Percentiles rank a stretch among this genome's conserved stretches.
Conservation (phyloP, 23 tunicate species). For the Phallusia fumigata region DNA sequence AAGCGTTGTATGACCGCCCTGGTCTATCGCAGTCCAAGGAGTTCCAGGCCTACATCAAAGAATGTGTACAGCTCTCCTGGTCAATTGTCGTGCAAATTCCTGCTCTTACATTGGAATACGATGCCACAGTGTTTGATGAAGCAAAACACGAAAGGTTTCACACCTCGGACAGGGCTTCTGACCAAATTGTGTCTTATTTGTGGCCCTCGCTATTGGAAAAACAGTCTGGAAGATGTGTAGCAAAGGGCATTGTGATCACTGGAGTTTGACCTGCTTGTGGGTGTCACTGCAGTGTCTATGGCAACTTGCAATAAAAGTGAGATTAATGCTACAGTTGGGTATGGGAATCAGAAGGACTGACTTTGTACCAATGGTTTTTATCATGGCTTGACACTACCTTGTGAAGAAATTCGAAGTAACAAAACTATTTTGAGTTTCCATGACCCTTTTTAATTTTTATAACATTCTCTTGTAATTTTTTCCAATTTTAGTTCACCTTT, state of each 20-base stretch:
- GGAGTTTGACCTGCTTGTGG: conserved; percentile 28
- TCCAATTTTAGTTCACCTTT: too few species aligned
- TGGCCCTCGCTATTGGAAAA: conserved; percentile 85
- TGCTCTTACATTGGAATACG: conserved; percentile 66
- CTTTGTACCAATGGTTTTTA: too few species aligned
- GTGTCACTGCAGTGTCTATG: too few species aligned
- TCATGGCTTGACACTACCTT: too few species aligned
- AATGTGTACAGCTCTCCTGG: conserved; percentile 84
- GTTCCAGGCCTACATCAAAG: conserved; percentile 45
- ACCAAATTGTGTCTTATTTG: conserved; percentile 58
- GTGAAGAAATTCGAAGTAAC: too few species aligned
- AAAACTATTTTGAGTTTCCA: too few species aligned
- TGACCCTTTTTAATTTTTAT: too few species aligned
- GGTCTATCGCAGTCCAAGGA: conserved; percentile 43
- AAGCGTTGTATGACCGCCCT: conserved; percentile 74
- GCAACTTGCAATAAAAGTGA: too few species aligned
- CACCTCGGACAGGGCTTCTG: conserved; percentile 72
- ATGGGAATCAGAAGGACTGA: too few species aligned
- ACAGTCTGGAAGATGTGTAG: conserved; percentile 81
- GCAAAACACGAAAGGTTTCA: conserved; percentile 70
- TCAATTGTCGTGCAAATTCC: conserved; percentile 70
- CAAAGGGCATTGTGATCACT: conserved; percentile 76
- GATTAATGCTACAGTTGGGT: too few species aligned
- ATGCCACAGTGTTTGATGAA: conserved; percentile 54
- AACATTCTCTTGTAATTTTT: too few species aligned